Base-by-base conservation (phyloP, 2,888 invertebrate species). In the Petrolisthes cinctipes region DNA sequence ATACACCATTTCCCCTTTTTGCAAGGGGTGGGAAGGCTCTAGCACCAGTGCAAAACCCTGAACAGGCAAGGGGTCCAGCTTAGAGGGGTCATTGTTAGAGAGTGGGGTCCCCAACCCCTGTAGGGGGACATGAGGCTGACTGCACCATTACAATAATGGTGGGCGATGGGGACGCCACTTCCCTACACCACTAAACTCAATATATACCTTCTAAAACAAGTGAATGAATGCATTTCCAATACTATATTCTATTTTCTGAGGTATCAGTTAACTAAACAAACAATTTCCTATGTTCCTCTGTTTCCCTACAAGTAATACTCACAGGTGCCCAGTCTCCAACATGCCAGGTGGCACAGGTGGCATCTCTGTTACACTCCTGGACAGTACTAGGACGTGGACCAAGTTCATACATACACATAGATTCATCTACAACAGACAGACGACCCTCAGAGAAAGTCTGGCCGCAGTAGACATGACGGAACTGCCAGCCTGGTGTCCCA, bases 291-390 rank as follows among this genome's bases (percentile, higher is more conserved):
- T 76, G 11, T 76, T 76, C 76, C 51, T 20, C 9, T 37, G 51
- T 14, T 76, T 7, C 11, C 23, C 51, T 37, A 9, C 76, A 37
- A n/a, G 23, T 53, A 71, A 14, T 54, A 93, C 95, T 94, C 93
- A 97, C 97, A 91, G 97, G 96, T 92, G 95, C 96, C 99, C 99
- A 99, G 5, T 96, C 96, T 85, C 96, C 97, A 54, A 95, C 94
- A 92, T 97, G 96, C 96, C 97, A 99, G 83, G 95, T 94, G 0
- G 98, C 97, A 92, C 98, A 98, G 54, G 95, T 94, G 56, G 95
- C 94, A 88, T 96, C 95, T 85, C 94, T 94, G 92, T 97, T 97
- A 93, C 98, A 98, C 85, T 95, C 94, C 92, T 96, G 95, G 88
- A 94, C 94, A 14, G 94, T 94, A 5, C 94, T 93, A 0, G 97